Evolutionary conservation across 92 coral and sea anemone species (phyloP).

Genomic region (Epizoanthus scotinus): DNA sequence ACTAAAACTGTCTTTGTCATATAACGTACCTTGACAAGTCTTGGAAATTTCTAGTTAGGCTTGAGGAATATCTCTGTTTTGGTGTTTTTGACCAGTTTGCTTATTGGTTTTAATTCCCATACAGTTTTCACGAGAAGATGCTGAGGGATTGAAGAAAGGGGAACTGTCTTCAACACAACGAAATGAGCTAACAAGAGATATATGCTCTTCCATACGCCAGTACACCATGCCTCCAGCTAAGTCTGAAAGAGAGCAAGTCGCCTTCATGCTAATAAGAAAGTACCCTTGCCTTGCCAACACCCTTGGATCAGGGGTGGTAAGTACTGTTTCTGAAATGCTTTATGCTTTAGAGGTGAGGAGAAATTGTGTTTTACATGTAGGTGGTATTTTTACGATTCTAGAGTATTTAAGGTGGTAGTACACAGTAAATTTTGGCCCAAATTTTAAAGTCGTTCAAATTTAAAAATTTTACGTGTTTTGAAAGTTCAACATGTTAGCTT

Average conservation of each 20-base stretch:
- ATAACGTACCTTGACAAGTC: too few species aligned
- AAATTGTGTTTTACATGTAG: too few species aligned
- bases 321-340: conserved; percentile 1
- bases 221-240: conserved; percentile 59
- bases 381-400: too few species aligned
- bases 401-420: conserved; percentile 21
- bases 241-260: conserved; percentile 66
- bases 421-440: conserved; percentile 7
- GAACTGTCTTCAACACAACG: conserved; percentile 30
- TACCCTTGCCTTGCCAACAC: conserved; percentile 61
- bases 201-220: too few species aligned
- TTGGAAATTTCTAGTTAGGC: too few species aligned
- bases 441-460: neutral
- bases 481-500: conserved; percentile 19
- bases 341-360: too few species aligned
- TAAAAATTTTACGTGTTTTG: neutral
- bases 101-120: too few species aligned
- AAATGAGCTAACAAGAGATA: conserved; percentile 68
- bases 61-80: too few species aligned
- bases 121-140: conserved; percentile 15
- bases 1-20: too few species aligned
- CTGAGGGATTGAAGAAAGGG: too few species aligned
- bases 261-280: conserved; percentile 44
- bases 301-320: conserved; percentile 71
- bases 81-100: too few species aligned